Percentiles rank a stretch among this genome's conserved stretches.
These are phyloP conservation scores for Oryzias melastigma DNA, from an alignment of 2,113 vertebrate genomes.

Conservation along the genomic window DNA sequence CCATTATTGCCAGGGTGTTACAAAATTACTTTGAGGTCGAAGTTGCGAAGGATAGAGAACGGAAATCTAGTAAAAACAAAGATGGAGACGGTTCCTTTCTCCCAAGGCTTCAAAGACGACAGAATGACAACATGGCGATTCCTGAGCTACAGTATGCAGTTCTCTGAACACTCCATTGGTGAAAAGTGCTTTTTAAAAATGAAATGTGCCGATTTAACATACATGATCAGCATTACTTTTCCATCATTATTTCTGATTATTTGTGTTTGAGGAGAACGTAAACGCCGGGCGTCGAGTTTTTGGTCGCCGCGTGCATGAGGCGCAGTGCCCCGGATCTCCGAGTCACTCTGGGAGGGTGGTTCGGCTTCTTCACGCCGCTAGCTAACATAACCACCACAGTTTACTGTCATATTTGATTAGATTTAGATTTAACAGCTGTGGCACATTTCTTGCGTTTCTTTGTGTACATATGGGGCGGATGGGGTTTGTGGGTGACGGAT, in stretches of 20 bases:
- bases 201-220: slow-evolving; percentile 10
- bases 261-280: slow-evolving; percentile 41
- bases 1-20: slow-evolving; percentile 42
- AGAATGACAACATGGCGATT: slow-evolving; percentile 83
- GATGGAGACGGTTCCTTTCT: slow-evolving; percentile 81
- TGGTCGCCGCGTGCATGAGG: slow-evolving; percentile 57
- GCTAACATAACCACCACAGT: not conserved
- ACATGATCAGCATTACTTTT: slow-evolving; percentile 16
- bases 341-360: slow-evolving; percentile 44
- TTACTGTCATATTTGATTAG: not conserved
- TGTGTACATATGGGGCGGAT: not conserved
- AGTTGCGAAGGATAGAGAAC: slow-evolving; percentile 70
- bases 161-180: slow-evolving; percentile 53
- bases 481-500: slow-evolving; percentile 30
- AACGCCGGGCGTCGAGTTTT: slow-evolving; percentile 56
- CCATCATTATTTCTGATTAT: slow-evolving; percentile 30
- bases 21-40: slow-evolving; percentile 59
- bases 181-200: slow-evolving; percentile 21
- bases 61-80: slow-evolving; percentile 81
- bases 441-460: not conserved
- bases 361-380: slow-evolving; percentile 9
- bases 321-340: slow-evolving; percentile 54
- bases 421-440: accelerated
- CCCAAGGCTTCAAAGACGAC: slow-evolving; percentile 79
- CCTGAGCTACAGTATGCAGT: slow-evolving; percentile 70